Conservation (phyloP, 2,888 invertebrate genomes). For the Timema podura region DNA sequence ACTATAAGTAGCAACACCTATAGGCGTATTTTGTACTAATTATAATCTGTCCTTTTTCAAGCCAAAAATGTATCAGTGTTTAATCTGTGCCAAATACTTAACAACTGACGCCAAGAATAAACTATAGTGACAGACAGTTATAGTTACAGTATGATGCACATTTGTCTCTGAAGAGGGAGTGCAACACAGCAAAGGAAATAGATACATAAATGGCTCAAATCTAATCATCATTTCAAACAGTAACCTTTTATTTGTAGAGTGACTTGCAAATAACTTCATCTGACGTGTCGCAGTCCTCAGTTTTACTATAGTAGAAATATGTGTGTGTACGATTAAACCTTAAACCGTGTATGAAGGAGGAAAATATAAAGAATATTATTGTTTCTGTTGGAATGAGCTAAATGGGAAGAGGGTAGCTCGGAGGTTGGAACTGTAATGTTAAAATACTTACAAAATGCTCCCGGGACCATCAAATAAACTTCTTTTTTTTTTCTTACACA, state of each 20-base stretch:
- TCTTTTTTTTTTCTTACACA: too few relatives aligned
- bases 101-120: neutral
- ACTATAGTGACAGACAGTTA: neutral
- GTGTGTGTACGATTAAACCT: neutral
- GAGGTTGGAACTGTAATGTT: neutral
- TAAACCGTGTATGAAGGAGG: neutral
- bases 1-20: neutral
- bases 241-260: neutral
- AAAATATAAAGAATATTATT: neutral
- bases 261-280: neutral
- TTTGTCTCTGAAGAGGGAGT: neutral
- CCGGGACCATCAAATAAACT: neutral
- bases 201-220: neutral
- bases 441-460: neutral
- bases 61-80: neutral
- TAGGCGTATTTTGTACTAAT: neutral
- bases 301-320: neutral
- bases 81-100: neutral
- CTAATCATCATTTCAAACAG: neutral
- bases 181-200: neutral
- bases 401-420: neutral
- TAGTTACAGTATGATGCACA: slow-evolving; percentile 3
- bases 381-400: neutral
- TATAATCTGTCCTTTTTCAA: neutral
- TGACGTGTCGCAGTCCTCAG: neutral